phyloP scores from a whole-genome alignment of 2,888 invertebrate genomes.

The Erannis defoliaria region DNA sequence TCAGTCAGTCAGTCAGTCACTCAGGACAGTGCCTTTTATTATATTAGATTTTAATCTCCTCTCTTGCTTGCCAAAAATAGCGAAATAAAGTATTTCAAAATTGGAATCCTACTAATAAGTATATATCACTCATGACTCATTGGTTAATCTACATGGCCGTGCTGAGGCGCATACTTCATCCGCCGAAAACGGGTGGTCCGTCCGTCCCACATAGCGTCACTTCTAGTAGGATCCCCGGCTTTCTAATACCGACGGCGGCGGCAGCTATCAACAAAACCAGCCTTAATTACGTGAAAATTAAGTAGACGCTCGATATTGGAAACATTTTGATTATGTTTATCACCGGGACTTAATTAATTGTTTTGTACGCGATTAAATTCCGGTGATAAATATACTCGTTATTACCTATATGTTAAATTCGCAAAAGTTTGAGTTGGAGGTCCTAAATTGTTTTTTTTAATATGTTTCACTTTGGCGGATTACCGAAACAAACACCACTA shows the following conservation, averaged over 20 bases:
- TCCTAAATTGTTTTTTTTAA: too few relatives aligned
- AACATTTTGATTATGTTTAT: not conserved
- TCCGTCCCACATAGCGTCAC: constrained; percentile 38
- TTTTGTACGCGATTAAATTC: too few relatives aligned
- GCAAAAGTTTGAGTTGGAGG: too few relatives aligned
- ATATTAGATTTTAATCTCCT: too few relatives aligned
- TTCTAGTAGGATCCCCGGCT: constrained; percentile 42
- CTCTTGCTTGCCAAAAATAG: too few relatives aligned
- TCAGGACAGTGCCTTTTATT: too few relatives aligned
- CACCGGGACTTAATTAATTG: not conserved
- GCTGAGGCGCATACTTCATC: constrained; percentile 12
- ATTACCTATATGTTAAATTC: too few relatives aligned
- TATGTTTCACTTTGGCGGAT: too few relatives aligned
- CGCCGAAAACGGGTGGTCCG: constrained; percentile 41
- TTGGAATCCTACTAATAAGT: not conserved
- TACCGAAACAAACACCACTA: too few relatives aligned
- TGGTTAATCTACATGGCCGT: constrained; percentile 10
- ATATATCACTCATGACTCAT: not conserved
- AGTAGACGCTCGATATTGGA: not conserved
- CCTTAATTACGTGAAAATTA: constrained; percentile 30
- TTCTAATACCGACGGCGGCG: constrained; percentile 46
- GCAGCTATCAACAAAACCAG: constrained; percentile 30
- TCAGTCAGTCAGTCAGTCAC: too few relatives aligned
- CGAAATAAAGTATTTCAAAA: not conserved
- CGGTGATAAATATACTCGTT: too few relatives aligned